Evolutionary conservation across 2,797 vertebrate species (phyloP).

Genomic region (Mormyrus hasselquistii): DNA sequence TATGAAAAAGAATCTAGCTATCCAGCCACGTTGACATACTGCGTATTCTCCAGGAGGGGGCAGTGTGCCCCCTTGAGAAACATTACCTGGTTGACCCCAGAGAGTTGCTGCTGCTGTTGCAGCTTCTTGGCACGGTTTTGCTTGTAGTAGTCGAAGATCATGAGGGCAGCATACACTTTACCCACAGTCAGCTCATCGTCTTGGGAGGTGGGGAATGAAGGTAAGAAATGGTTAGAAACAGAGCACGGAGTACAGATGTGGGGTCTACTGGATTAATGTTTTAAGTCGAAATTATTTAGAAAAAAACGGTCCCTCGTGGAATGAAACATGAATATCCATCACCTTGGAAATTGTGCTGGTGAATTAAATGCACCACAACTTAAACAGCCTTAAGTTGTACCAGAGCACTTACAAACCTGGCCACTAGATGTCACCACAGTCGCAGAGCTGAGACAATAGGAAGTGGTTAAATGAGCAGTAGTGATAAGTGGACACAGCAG

Average conservation of each 20-base stretch:
- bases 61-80: not conserved
- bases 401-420: not conserved
- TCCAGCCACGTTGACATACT: not conserved
- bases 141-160: conserved; percentile 99
- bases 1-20: not conserved
- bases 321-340: not conserved
- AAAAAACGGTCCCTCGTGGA: not conserved
- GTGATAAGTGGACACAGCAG: not conserved
- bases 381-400: not conserved
- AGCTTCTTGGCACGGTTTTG: conserved; percentile 86
- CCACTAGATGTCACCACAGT: conserved; percentile 41
- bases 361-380: not conserved
- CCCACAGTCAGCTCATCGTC: conserved; percentile 95
- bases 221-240: not conserved
- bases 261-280: not conserved
- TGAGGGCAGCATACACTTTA: conserved; percentile 91
- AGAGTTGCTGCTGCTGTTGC: conserved; percentile 65
- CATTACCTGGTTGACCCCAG: conserved; percentile 53
- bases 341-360: not conserved
- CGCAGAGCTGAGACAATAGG: not conserved
- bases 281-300: not conserved
- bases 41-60: not conserved
- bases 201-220: conserved; percentile 36
- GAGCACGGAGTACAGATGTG: not conserved
- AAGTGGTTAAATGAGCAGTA: not conserved